Evolutionary conservation across 2,888 invertebrate species (phyloP).

Genomic region (Oscheius sp.): DNA sequence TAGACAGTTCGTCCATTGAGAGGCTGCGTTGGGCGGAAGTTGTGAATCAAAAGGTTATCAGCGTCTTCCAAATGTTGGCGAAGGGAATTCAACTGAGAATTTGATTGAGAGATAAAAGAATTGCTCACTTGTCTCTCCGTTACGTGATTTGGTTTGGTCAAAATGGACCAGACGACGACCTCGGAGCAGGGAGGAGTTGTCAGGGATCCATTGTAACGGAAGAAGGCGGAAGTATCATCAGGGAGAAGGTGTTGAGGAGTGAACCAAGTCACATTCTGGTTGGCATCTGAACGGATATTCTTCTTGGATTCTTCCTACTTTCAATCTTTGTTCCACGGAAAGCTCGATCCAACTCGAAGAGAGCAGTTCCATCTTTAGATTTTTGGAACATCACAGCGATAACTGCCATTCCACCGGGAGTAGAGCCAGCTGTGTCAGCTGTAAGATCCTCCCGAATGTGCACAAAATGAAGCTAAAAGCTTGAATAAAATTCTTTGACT

Average conservation of each 20-base stretch:
- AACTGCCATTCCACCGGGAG: constrained; percentile 15
- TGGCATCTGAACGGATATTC: not conserved
- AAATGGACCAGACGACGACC: constrained; percentile 13
- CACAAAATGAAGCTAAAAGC: constrained; percentile 19
- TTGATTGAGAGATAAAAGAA: not conserved
- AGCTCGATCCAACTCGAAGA: not conserved
- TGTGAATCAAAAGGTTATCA: not conserved
- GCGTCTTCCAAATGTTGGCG: not conserved
- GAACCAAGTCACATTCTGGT: not conserved
- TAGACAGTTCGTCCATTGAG: constrained; percentile 15
- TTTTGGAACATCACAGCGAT: constrained; percentile 15
- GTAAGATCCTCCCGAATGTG: constrained; percentile 19
- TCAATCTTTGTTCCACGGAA: not conserved
- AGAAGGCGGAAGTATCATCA: constrained; percentile 17
- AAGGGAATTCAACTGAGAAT: not conserved
- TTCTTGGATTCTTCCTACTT: not conserved
- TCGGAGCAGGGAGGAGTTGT: constrained; percentile 24
- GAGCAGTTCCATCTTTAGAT: constrained; percentile 1
- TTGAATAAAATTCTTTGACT: too few relatives aligned
- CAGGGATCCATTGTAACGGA: constrained; percentile 25
- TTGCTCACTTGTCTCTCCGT: constrained; percentile 1
- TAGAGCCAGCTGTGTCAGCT: not conserved
- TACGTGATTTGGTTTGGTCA: constrained; percentile 12
- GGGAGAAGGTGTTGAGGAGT: constrained; percentile 15
- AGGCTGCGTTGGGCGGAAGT: constrained; percentile 14